phyloP scores from a whole-genome alignment of 2,888 invertebrate species.

The Melieria picta region DNA sequence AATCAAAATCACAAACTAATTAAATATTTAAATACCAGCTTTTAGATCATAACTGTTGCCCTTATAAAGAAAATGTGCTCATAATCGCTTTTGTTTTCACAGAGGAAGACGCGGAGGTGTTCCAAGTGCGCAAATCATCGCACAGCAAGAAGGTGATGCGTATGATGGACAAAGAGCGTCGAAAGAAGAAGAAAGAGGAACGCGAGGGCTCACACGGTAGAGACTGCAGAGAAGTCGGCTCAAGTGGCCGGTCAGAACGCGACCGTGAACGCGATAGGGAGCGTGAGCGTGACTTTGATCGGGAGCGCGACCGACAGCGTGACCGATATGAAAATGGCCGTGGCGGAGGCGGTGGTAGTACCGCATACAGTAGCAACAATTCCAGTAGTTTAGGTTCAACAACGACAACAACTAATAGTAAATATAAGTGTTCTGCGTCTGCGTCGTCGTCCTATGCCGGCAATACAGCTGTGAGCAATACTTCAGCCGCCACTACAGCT shows the following conservation, averaged over 20 bases:
- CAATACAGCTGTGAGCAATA: slow-evolving; percentile 38
- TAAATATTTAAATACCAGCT: not conserved
- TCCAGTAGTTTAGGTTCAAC: slow-evolving; percentile 48
- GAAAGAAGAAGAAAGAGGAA: slow-evolving; percentile 61
- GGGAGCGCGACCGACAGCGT: slow-evolving; percentile 17
- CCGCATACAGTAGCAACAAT: slow-evolving; percentile 44
- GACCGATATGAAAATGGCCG: slow-evolving; percentile 33
- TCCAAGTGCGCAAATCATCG: slow-evolving; percentile 95
- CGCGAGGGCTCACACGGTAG: slow-evolving; percentile 45
- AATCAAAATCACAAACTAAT: not conserved
- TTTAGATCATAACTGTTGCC: not conserved
- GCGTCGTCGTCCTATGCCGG: slow-evolving; percentile 39
- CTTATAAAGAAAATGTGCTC: not conserved
- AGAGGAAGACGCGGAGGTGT: slow-evolving; percentile 86
- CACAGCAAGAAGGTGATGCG: slow-evolving; percentile 91
- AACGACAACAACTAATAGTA: slow-evolving; percentile 44
- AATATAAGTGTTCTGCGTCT: slow-evolving; percentile 47
- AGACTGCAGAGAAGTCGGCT: slow-evolving; percentile 17
- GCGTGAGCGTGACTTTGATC: not conserved
- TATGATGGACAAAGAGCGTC: slow-evolving; percentile 81
- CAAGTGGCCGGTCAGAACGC: not conserved
- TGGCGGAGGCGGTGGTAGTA: slow-evolving; percentile 46
- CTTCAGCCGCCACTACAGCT: slow-evolving; percentile 44
- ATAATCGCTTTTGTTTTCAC: slow-evolving; percentile 36
- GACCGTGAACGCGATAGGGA: not conserved